phyloP scores from a whole-genome alignment of 2,113 vertebrate genomes.

The Heterochromis multidens region DNA sequence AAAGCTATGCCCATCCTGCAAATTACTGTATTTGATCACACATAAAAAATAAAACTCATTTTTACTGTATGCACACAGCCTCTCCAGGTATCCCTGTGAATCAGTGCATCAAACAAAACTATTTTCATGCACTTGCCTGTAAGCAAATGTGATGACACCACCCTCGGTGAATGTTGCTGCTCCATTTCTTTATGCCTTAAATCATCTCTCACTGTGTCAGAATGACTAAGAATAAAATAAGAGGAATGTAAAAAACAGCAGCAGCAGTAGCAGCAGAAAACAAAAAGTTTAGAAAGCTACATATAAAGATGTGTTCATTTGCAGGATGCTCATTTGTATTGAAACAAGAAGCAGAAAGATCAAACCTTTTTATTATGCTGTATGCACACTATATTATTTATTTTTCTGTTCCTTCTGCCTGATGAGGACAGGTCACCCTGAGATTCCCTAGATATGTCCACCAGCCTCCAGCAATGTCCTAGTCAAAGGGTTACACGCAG shows the following conservation, averaged over 20 bases:
- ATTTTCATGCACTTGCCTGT: constrained; percentile 1
- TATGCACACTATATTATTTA: neutral
- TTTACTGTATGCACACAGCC: neutral
- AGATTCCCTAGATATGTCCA: constrained; percentile 56
- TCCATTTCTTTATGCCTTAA: neutral
- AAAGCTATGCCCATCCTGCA: neutral
- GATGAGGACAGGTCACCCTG: constrained; percentile 63
- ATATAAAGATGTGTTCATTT: neutral
- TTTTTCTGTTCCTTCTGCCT: constrained; percentile 20
- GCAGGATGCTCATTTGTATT: neutral
- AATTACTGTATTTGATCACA: neutral
- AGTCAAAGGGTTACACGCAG: constrained; percentile 42
- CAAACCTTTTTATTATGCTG: constrained; percentile 50
- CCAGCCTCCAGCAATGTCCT: constrained; percentile 51
- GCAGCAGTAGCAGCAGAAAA: neutral
- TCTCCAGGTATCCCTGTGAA: constrained; percentile 17
- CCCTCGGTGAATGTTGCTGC: constrained; percentile 26
- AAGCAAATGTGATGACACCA: constrained; percentile 1
- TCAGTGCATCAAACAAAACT: constrained; percentile 4
- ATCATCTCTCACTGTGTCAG: neutral
- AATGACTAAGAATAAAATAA: neutral
- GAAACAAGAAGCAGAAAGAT: neutral
- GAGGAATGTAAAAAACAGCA: neutral
- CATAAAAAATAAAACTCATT: neutral
- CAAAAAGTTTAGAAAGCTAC: neutral